Base-by-base conservation (phyloP, 2,113 vertebrate species). In the Garra rufa region DNA sequence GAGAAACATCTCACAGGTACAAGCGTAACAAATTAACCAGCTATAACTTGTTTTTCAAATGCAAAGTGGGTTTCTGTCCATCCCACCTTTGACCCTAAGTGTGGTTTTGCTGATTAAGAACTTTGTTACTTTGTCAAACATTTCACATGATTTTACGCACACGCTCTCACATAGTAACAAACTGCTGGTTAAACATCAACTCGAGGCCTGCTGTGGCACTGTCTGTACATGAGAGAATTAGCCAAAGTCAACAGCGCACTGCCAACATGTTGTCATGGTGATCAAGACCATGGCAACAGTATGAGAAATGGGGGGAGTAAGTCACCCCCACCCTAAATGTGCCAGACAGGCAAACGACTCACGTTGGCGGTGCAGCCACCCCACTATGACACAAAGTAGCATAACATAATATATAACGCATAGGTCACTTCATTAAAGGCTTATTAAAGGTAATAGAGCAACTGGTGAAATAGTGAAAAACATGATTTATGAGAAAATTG, bases 1-100 rank as follows among this genome's bases (percentile, higher is more conserved):
- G 95, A 95, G 87, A 89, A 95, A 3, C 96, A 99, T 81, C 67
- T 99, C 83, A 91, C 90, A 26, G 98, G 98, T 97, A 52, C 30
- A n/a, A 3, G 28, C 0, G 15, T 61, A 44, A 78, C 38, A 79
- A 44, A 44, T 79, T 59, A 77, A 77, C 48, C 50, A 9, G 46
- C 15, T 52, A 9, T 76, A 8, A 26, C 10, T 0, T 11, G 74
- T 52, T 55, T 55, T 55, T 19, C 9, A 76, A n/a, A 26, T 59
- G 30, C 21, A 59, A n/a, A n/a, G n/a, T n/a, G n/a, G n/a, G n/a
- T n/a, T n/a, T n/a, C n/a, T n/a, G n/a, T 38, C 28, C 10, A 30
- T n/a, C 46, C 52, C 44, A n/a, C n/a, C n/a, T n/a, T 59, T 77
- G 21, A 41, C 75, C 75, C 14, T 14, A 38, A 41, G 57, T 48